Percentiles rank a stretch among this genome's conserved stretches.
These are phyloP conservation scores for Elephantulus edwardii DNA, from an alignment of 2,113 vertebrate species.

Conservation along the genomic window DNA sequence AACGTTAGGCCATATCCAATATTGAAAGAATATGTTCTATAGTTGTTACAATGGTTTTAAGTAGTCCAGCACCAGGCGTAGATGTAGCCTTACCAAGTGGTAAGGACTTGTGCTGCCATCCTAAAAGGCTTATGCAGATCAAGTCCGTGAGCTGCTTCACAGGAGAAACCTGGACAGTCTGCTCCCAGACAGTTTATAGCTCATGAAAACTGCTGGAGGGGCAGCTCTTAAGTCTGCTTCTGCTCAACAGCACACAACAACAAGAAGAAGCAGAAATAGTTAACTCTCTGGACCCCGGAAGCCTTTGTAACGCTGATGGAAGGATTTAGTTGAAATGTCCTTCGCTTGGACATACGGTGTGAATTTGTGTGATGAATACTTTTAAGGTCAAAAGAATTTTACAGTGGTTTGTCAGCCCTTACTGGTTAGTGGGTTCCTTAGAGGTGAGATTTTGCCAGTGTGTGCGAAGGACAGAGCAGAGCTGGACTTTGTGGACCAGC, in stretches of 20 bases:
- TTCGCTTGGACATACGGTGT: background rate
- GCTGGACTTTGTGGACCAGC: background rate
- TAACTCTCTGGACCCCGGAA: background rate
- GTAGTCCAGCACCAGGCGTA: too few relatives aligned
- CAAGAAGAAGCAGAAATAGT: too few relatives aligned
- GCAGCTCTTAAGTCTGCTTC: too few relatives aligned
- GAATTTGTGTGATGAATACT: background rate
- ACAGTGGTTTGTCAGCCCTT: background rate
- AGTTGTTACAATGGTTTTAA: background rate
- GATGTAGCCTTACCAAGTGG: too few relatives aligned
- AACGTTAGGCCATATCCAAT: background rate
- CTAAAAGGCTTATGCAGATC: too few relatives aligned
- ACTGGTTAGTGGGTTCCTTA: background rate
- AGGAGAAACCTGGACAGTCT: too few relatives aligned
- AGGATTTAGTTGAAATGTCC: background rate
- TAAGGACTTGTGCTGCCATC: too few relatives aligned
- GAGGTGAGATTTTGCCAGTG: background rate
- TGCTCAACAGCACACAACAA: too few relatives aligned
- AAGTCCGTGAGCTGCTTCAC: too few relatives aligned
- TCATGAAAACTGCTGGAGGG: too few relatives aligned
- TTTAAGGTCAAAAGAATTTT: background rate
- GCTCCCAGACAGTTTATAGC: too few relatives aligned
- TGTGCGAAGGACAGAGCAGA: background rate
- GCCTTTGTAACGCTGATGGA: background rate
- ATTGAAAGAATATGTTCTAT: background rate